Conservation (phyloP, 2,888 invertebrate species). For the Entomobrya multifasciata region DNA sequence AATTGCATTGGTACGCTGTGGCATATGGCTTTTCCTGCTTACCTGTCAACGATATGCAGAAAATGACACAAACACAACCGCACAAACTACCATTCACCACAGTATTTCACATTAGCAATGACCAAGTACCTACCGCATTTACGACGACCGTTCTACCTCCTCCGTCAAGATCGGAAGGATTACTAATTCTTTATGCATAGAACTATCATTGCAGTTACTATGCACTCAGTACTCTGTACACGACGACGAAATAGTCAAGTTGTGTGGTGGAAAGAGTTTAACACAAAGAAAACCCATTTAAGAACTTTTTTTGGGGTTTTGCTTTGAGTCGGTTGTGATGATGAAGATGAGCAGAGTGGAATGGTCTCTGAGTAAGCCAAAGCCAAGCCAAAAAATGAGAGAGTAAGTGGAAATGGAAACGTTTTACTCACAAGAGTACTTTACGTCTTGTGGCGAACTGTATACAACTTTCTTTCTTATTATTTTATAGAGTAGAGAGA, state of each 20-base stretch:
- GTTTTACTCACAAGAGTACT: too few relatives aligned
- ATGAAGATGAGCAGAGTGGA: too few relatives aligned
- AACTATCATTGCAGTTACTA: conserved; percentile 16
- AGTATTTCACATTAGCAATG: not conserved
- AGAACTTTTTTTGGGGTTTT: not conserved
- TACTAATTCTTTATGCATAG: conserved; percentile 28
- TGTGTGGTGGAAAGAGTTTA: not conserved
- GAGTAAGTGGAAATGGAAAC: too few relatives aligned
- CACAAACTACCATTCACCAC: not conserved
- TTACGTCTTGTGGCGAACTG: too few relatives aligned
- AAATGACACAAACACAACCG: conserved; percentile 7
- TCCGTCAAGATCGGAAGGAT: conserved; percentile 48
- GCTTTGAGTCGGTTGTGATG: not conserved
- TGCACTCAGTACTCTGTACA: too few relatives aligned
- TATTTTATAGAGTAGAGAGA: too few relatives aligned
- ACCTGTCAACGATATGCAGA: conserved; percentile 13
- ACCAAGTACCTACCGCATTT: conserved; percentile 4
- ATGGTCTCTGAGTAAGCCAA: not conserved
- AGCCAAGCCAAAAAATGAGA: too few relatives aligned
- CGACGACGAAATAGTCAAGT: not conserved
- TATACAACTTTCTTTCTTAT: too few relatives aligned
- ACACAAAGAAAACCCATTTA: not conserved
- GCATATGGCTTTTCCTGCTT: conserved; percentile 56
- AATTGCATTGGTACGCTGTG: too few relatives aligned
- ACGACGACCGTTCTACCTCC: conserved; percentile 8